These are phyloP conservation scores for Rugalucina vietnamica DNA, from an alignment of 2,888 invertebrate species.

Conservation along the genomic window DNA sequence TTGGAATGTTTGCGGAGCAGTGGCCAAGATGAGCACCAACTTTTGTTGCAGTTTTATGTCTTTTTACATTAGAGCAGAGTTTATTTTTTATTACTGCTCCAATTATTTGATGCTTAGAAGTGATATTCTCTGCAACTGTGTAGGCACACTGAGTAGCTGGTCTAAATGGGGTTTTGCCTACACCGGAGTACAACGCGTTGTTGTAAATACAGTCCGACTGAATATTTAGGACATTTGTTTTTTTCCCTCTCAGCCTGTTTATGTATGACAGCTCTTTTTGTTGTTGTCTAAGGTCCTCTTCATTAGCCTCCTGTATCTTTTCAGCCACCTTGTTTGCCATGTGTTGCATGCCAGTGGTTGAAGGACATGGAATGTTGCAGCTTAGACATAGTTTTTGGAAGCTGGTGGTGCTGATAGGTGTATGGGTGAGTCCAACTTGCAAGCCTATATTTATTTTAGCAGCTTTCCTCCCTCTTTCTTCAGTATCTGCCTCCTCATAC, in stretches of 20 bases:
- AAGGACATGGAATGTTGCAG: not conserved
- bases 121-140: not conserved
- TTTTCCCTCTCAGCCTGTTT: not conserved
- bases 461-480: not conserved
- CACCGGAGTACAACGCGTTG: constrained; percentile 11
- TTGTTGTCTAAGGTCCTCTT: not conserved
- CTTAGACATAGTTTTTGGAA: not conserved
- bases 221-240: not conserved
- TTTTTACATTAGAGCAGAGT: not conserved
- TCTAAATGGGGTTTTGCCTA: constrained; percentile 30
- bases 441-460: not conserved
- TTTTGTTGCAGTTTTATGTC: not conserved
- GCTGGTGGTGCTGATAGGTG: not conserved
- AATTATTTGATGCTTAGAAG: too few species aligned
- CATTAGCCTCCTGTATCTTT: not conserved
- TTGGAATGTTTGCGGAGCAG: not conserved
- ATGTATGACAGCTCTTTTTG: not conserved
- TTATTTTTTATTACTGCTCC: not conserved
- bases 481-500: not conserved
- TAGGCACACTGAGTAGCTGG: constrained; percentile 25
- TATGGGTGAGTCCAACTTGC: not conserved
- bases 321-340: not conserved
- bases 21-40: not conserved
- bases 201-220: constrained; percentile 13
- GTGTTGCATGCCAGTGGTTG: not conserved